Base-by-base conservation (phyloP, 2,113 vertebrate genomes). In the Callaeas wilsoni region DNA sequence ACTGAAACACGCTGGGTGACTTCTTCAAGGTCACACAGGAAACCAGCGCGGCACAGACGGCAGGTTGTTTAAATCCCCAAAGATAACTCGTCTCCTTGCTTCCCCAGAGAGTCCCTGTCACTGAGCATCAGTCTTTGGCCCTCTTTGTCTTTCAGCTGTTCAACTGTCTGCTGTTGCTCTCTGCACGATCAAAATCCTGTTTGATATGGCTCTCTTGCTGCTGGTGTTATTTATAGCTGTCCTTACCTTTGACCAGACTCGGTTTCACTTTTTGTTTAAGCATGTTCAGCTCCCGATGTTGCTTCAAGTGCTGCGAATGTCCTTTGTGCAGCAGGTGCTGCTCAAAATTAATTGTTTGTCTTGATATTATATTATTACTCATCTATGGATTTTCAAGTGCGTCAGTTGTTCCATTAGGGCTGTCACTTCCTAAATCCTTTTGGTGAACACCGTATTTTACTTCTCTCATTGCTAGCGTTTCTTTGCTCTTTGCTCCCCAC, bases 1-100 rank as follows among this genome's bases (percentile, higher is more conserved):
- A 32, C 27, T 26, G n/a, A 52, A 73, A 56, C 27, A 7, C 1
- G 1, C n/a, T 49, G 50, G 41, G n/a, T 53, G 57, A 73, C 46
- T 82, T 87, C 26, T 63, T 76, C 87, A 91, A 93, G 87, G 93
- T 93, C 89, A 80, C 17, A 17, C 18, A 69, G 2, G 12, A 60
- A 80, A 26, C 29, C 56, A 49, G 56, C 0, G 1, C 0, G 0
- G 44, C 57, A 26, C 7, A 69, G 74, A 49, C 14, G 0, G 32
- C 23, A 46, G 18, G 46, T 62, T 42, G 42, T 39, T 93, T 62
- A 82, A 87, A 44, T 47, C 74, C 69, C 87, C 11, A 9, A 21
- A 73, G 78, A 67, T 27, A 88, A 42, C 46, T 53, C 8, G 4
- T 29, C 47, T 67, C 42, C 70, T 52, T 23, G 13, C 69, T 57